Base-by-base conservation (phyloP, 2,888 invertebrate genomes). In the Dastarcus helophoroides region DNA sequence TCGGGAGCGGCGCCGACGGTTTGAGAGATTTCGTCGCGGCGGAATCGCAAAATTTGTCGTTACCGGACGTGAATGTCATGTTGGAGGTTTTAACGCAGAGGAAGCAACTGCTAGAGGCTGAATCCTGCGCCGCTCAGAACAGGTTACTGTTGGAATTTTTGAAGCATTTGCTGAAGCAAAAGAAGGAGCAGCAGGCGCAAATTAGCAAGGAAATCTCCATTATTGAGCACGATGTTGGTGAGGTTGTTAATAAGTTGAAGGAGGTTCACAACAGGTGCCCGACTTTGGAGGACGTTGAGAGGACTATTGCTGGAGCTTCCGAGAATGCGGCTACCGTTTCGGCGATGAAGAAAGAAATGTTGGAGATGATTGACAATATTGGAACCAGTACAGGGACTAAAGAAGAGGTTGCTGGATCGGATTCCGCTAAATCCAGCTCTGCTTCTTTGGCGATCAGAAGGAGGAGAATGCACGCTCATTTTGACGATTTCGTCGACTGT, bases 401-500 rank as follows among this genome's bases (percentile, higher is more conserved):
- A 28, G 53, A 54, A 27, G 54, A 56, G 30, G 42, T 36, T 4
- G 28, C 38, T 9, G 36, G 37, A 4, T 29, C 40, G 4, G 51
- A 49, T 7, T 23, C 37, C 15, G 29, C 36, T 31, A 30, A 51
- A 51, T 38, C 44, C 40, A 8, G 26, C 2, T 43, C 43, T 8
- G 36, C 47, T 5, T 48, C 48, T 2, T 60, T 85, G 14, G 75
- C 80, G 1, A 65, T 76, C 12, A 64, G 85, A 14, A 71, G 83
- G 52, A 67, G 79, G 34, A 66, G 85, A 9, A 79, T 91, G 69
- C 76, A 80, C 46, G 76, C 79, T 3, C 88, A 91, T 63, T 89
- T 89, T 58, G 85, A 88, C 37, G 90, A 90, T 59, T 79, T 91
- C 53, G 82, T 85, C 25, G 74, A 84, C 55, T 84, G 85, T 44